Percentiles rank a stretch among this genome's conserved stretches.
These are phyloP conservation scores for Chlorops oryzae DNA, from an alignment of 1,140 invertebrate genomes.

Conservation along the genomic window DNA sequence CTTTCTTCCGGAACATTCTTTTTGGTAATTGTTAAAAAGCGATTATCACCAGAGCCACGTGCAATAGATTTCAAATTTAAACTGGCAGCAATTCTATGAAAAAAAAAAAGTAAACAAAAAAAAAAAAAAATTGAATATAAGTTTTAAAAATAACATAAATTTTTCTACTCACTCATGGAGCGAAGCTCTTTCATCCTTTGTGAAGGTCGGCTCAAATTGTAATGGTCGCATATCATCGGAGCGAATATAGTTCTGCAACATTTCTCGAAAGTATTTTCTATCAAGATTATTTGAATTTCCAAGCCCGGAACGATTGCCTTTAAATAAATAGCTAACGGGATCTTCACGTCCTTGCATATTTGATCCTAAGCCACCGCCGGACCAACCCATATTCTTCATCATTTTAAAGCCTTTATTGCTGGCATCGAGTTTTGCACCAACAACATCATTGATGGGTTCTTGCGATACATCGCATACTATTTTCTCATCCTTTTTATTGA, in stretches of 20 bases:
- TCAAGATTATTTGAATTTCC: constrained; percentile 47
- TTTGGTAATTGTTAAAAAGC: constrained; percentile 49
- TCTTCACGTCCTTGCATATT: constrained; percentile 61
- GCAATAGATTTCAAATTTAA: constrained; percentile 55
- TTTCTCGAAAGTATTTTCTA: constrained; percentile 47
- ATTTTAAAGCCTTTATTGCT: constrained; percentile 62
- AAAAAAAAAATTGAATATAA: background rate
- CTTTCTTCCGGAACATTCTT: constrained; percentile 21
- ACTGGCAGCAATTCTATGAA: constrained; percentile 36
- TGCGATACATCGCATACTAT: constrained; percentile 33
- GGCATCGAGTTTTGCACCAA: constrained; percentile 38
- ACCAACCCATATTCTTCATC: constrained; percentile 76
- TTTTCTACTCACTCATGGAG: constrained; percentile 60
- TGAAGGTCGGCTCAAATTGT: constrained; percentile 64
- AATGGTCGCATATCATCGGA: constrained; percentile 54
- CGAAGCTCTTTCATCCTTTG: constrained; percentile 61
- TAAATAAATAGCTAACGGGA: constrained; percentile 51
- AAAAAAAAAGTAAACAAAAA: constrained; percentile 1
- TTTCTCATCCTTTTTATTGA: constrained; percentile 32
- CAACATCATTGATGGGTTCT: constrained; percentile 22
- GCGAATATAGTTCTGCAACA: constrained; percentile 50
- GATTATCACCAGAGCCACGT: constrained; percentile 50
- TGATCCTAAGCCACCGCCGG: constrained; percentile 68
- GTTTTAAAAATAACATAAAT: background rate
- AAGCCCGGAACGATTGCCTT: constrained; percentile 36